phyloP scores from a whole-genome alignment of 2,797 vertebrate genomes.

The Heterohyrax brucei region DNA sequence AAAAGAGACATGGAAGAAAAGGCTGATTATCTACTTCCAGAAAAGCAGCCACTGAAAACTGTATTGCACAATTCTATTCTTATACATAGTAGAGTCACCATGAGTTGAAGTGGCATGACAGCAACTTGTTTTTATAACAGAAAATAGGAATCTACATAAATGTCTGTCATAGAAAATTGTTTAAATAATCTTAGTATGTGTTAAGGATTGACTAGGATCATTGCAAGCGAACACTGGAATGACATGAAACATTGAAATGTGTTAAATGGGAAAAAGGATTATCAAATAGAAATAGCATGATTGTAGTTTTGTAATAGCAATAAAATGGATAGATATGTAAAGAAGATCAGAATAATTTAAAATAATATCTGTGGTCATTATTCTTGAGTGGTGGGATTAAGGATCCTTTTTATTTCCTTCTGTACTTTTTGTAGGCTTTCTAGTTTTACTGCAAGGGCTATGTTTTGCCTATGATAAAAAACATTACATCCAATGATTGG shows the following conservation, averaged over 20 bases:
- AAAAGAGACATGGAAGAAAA: neutral
- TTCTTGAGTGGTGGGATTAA: neutral
- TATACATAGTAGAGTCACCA: neutral
- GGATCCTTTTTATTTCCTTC: neutral
- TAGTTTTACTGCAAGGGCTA: neutral
- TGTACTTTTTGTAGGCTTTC: neutral
- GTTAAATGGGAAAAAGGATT: constrained; percentile 1
- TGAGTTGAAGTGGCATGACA: neutral
- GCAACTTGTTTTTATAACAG: neutral
- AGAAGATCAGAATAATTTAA: neutral
- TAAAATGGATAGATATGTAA: neutral
- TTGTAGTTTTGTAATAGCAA: neutral
- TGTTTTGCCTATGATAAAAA: neutral
- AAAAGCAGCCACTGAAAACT: neutral
- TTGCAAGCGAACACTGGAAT: constrained; percentile 20
- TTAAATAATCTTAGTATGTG: neutral
- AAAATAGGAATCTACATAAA: constrained; percentile 14
- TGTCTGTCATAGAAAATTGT: constrained; percentile 36
- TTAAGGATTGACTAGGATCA: neutral
- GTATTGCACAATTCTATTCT: neutral
- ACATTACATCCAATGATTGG: neutral
- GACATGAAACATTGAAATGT: neutral
- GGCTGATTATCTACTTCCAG: neutral
- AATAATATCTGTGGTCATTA: neutral
- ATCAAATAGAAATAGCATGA: neutral